Percentiles rank a stretch among this genome's conserved stretches.
phyloP scores from a whole-genome alignment of 2,797 vertebrate species.

The Morelia viridis region DNA sequence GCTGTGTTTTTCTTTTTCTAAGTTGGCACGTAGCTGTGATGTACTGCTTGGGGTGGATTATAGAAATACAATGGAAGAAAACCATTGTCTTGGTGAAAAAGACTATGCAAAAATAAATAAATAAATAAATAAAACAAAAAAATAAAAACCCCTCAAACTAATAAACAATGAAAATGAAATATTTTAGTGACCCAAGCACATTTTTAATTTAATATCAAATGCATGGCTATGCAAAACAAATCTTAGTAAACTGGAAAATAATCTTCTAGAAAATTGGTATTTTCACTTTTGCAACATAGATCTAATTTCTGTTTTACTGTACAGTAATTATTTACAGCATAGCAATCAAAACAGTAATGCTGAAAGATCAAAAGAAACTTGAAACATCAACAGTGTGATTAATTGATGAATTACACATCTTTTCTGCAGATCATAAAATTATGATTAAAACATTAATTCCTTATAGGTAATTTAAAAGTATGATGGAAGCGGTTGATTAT shows the following conservation, averaged over 20 bases:
- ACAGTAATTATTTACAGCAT: slow-evolving; percentile 39
- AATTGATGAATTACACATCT: slow-evolving; percentile 29
- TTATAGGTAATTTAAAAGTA: slow-evolving; percentile 8
- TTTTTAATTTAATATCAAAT: slow-evolving; percentile 19
- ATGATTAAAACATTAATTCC: background rate
- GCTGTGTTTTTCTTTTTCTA: background rate
- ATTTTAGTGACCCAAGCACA: slow-evolving; percentile 25
- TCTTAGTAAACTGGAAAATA: slow-evolving; percentile 30
- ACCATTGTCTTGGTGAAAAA: background rate
- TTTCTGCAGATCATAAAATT: slow-evolving; percentile 11
- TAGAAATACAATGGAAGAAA: background rate
- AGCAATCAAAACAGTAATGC: slow-evolving; percentile 20
- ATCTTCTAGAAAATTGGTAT: slow-evolving; percentile 35
- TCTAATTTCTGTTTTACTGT: slow-evolving; percentile 31
- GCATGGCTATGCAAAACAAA: background rate
- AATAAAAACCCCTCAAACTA: background rate
- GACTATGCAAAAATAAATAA: background rate
- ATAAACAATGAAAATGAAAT: background rate
- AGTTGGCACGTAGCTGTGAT: background rate
- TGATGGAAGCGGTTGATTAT: background rate
- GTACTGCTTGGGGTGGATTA: background rate
- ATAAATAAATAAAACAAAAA: background rate
- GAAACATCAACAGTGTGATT: background rate
- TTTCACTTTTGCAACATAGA: slow-evolving; percentile 28
- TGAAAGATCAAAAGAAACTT: slow-evolving; percentile 1